Evolutionary conservation across 2,113 vertebrate species (phyloP).

Genomic region (Chloroceryle aenea): DNA sequence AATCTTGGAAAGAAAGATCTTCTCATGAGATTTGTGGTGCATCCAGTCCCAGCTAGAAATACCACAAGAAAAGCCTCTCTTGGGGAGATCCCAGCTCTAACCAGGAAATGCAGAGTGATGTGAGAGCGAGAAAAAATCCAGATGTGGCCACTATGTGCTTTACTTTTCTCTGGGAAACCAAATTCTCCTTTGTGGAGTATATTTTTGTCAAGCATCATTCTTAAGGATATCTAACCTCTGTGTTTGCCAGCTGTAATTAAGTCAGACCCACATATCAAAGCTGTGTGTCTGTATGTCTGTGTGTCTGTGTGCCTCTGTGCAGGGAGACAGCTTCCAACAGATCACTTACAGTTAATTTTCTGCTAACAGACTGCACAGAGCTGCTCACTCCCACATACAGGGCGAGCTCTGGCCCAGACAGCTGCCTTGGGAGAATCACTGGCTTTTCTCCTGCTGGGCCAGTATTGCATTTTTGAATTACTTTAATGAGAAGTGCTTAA

Average conservation of each 20-base stretch:
- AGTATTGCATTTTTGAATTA: background rate
- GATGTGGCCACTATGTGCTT: conserved; percentile 36
- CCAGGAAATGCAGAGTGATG: conserved; percentile 44
- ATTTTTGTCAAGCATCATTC: background rate
- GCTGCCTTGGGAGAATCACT: background rate
- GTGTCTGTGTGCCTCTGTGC: background rate
- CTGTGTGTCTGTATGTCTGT: background rate
- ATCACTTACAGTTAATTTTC: conserved; percentile 35
- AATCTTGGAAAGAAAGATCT: conserved; percentile 56
- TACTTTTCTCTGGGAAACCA: conserved; percentile 20
- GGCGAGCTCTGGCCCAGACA: background rate
- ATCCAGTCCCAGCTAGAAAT: conserved; percentile 52
- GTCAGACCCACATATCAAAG: conserved; percentile 1
- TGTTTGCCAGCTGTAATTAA: background rate
- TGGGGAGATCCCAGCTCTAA: conserved; percentile 35
- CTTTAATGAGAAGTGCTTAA: conserved; percentile 1
- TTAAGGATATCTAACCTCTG: background rate
- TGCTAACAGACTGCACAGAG: background rate
- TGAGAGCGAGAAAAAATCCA: conserved; percentile 50
- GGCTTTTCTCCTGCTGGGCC: conserved; percentile 1
- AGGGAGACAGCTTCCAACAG: background rate
- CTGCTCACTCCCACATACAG: conserved; percentile 37
- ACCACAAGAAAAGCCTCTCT: conserved; percentile 58
- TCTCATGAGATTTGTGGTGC: conserved; percentile 37
- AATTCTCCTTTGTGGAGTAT: background rate